Base-by-base conservation (phyloP, 2,797 vertebrate genomes). In the Myotis myotis region DNA sequence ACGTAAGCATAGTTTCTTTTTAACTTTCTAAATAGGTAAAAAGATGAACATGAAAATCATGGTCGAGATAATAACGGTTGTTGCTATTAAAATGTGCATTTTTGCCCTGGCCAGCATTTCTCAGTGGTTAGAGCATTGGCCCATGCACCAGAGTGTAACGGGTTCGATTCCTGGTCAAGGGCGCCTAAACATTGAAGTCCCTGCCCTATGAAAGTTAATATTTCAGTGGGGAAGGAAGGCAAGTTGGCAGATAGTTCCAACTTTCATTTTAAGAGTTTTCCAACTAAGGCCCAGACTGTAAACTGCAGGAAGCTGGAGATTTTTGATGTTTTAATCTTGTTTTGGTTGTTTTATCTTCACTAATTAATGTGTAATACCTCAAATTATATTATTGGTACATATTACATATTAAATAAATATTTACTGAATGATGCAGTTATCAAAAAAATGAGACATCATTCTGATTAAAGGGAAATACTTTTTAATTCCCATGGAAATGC, bases 51-150 rank as follows among this genome's bases (percentile, higher is more conserved):
- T 62, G 47, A 36, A 87, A 91, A 60, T 87, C 66, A 25, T 53
- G 19, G 4, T 89, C 6, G 7, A 94, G 44, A 36, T 36, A 79
- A 10, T 74, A 53, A 85, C 71, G 33, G 75, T 41, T 51, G 0
- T 85, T 88, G 51, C 62, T n/a, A 13, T 85, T 38, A 94, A 96
- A 90, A 47, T 72, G 23, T 51, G 11, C 55, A 47, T 70, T 85
- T 33, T 9, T 8, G 44, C 7, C 3, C 6, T 22, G 60, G 60
- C 28, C 2, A 62, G 60, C 60, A 30, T 30, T 2, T 0, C 12
- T 30, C 5, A 30, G 0, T 62, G 13, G 25, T 62, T 62, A 16
- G 60, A 62, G 60, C 60, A 62, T 62, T 62, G 25, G 11, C 25
- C 57, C 2, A 5, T 30, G 12, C 28, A 62, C 28, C 28, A 62